Percentiles rank a stretch among this genome's conserved stretches.
These are phyloP conservation scores for Apodemia duryi DNA, from an alignment of 2,888 invertebrate species.

Conservation along the genomic window DNA sequence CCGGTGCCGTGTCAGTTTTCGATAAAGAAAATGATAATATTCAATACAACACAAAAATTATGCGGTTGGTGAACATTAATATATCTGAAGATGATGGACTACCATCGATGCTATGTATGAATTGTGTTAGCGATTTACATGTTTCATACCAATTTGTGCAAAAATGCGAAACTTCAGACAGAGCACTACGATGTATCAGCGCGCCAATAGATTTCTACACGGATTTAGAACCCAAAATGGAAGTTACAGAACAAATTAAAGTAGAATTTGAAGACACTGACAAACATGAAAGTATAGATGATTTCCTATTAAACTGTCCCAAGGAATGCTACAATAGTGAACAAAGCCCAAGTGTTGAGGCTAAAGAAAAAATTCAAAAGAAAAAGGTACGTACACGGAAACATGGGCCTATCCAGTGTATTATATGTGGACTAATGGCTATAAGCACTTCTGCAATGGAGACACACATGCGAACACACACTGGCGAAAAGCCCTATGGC, in stretches of 20 bases:
- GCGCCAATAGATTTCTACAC: conserved; percentile 34
- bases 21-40: conserved; percentile 44
- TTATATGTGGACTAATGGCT: conserved; percentile 51
- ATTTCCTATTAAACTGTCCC: conserved; percentile 28
- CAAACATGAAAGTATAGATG: conserved; percentile 26
- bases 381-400: conserved; percentile 40
- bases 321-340: conserved; percentile 23
- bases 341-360: conserved; percentile 15
- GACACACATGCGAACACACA: conserved; percentile 61
- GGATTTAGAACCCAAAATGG: conserved; percentile 29
- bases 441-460: conserved; percentile 56
- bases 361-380: conserved; percentile 30
- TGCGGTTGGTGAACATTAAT: conserved; percentile 52
- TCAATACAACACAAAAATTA: conserved; percentile 53
- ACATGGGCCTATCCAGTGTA: conserved; percentile 50
- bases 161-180: conserved; percentile 59
- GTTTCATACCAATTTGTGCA: conserved; percentile 53
- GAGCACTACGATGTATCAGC: conserved; percentile 46
- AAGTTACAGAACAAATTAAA: conserved; percentile 37
- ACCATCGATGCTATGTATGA: conserved; percentile 53
- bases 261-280: conserved; percentile 36
- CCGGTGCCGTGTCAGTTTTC: conserved; percentile 54
- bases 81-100: conserved; percentile 56
- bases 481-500: conserved; percentile 60
- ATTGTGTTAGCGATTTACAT: conserved; percentile 52